Evolutionary conservation across 2,797 vertebrate species (phyloP).

Genomic region (Glossophaga mutica): DNA sequence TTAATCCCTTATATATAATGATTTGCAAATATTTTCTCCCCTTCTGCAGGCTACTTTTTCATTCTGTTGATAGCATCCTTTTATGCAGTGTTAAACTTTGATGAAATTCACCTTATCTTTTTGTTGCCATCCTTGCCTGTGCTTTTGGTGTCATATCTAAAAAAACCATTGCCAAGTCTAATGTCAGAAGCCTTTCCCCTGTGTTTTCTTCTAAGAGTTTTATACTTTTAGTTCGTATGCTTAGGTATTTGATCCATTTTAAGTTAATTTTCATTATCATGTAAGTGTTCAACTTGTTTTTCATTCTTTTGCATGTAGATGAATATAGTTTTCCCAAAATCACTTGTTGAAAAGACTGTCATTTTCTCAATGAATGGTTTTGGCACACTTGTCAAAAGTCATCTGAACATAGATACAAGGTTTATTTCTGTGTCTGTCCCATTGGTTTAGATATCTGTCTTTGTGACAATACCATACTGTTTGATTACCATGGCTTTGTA

Average conservation of each 20-base stretch:
- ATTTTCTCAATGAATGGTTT: not conserved
- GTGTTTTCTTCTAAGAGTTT: not conserved
- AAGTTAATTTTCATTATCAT: not conserved
- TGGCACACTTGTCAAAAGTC: not conserved
- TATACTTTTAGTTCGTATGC: not conserved
- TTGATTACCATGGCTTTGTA: not conserved
- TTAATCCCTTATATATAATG: not conserved
- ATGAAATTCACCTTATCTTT: not conserved
- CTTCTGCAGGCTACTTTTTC: not conserved
- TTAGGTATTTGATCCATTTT: not conserved
- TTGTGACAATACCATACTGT: not conserved
- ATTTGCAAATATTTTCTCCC: conserved; percentile 13
- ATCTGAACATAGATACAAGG: not conserved
- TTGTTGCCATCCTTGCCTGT: not conserved
- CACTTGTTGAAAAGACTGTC: not conserved
- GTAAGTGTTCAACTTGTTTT: not conserved
- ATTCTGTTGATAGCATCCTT: not conserved
- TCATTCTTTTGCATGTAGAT: not conserved
- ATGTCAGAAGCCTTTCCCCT: not conserved
- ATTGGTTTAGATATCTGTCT: not conserved
- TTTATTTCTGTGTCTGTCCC: not conserved
- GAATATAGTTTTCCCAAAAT: not conserved
- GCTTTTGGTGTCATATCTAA: not conserved
- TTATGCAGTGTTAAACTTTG: not conserved
- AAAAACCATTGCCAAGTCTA: not conserved